Conservation (phyloP, 2,113 vertebrate genomes). For the Neodon shergylaensis region DNA sequence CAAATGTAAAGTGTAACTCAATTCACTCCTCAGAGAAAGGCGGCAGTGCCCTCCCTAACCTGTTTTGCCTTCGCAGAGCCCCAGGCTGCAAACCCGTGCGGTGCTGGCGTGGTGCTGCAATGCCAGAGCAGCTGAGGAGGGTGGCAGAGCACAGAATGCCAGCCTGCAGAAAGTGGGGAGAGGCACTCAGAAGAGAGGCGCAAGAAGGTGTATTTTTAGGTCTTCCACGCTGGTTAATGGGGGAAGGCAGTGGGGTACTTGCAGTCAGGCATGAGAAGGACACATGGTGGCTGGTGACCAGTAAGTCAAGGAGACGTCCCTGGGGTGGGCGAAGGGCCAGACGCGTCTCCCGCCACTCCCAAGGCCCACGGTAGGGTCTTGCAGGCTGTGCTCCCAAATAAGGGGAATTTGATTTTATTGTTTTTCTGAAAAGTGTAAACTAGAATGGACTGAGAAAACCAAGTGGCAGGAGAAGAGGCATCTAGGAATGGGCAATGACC, state of each 20-base stretch:
- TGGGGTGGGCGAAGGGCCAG: fast-evolving
- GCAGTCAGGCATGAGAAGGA: background rate
- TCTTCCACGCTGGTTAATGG: no score
- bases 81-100: background rate
- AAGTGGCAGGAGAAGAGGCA: background rate
- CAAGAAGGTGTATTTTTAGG: background rate
- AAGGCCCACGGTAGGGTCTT: background rate
- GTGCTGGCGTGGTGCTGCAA: background rate
- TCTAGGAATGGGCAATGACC: background rate
- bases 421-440: background rate
- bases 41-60: background rate
- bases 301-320: background rate
- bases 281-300: background rate
- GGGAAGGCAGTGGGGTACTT: background rate
- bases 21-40: background rate
- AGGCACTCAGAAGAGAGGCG: fast-evolving
- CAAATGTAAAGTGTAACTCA: background rate
- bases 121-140: background rate
- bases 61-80: conserved; percentile 21
- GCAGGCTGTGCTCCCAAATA: background rate
- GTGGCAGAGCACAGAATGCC: background rate
- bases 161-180: background rate
- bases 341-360: background rate
- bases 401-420: background rate
- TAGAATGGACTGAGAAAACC: no score